Evolutionary conservation across 2,113 vertebrate genomes (phyloP).

Genomic region (Forbesichthys agassizii): DNA sequence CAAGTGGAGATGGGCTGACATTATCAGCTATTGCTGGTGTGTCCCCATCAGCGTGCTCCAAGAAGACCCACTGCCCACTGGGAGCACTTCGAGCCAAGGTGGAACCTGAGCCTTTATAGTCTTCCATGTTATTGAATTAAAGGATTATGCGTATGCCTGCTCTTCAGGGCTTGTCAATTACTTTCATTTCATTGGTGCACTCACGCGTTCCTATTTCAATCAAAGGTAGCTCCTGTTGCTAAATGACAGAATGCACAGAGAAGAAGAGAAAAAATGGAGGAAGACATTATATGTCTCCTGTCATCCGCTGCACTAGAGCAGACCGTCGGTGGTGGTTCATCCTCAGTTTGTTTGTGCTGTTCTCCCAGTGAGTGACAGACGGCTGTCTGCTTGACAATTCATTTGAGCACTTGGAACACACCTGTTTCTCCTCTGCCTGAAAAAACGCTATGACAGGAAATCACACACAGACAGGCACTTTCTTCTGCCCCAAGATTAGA

Average conservation of each 20-base stretch:
- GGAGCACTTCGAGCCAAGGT: constrained; percentile 64
- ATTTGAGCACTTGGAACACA: not conserved
- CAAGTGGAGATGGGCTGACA: constrained; percentile 13
- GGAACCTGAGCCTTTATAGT: constrained; percentile 72
- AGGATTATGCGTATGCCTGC: constrained; percentile 62
- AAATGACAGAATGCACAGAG: constrained; percentile 14
- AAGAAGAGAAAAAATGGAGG: not conserved
- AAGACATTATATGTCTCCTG: not conserved
- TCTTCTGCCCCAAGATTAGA: not conserved
- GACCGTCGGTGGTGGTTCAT: constrained; percentile 23
- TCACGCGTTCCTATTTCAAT: constrained; percentile 62
- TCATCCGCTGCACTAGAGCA: not conserved
- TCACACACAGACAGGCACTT: not conserved
- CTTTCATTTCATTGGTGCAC: constrained; percentile 60
- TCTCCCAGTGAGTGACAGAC: not conserved
- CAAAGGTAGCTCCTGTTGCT: constrained; percentile 50
- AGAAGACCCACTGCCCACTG: constrained; percentile 61
- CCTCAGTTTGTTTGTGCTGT: constrained; percentile 12
- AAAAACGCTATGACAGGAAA: not conserved
- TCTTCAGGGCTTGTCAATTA: constrained; percentile 63
- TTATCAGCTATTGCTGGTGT: constrained; percentile 35
- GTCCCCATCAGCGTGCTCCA: constrained; percentile 50
- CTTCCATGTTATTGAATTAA: constrained; percentile 79
- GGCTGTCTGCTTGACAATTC: not conserved
- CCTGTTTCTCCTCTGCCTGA: not conserved